Evolutionary conservation across 2,888 invertebrate species (phyloP).

Genomic region (Protula sp.): DNA sequence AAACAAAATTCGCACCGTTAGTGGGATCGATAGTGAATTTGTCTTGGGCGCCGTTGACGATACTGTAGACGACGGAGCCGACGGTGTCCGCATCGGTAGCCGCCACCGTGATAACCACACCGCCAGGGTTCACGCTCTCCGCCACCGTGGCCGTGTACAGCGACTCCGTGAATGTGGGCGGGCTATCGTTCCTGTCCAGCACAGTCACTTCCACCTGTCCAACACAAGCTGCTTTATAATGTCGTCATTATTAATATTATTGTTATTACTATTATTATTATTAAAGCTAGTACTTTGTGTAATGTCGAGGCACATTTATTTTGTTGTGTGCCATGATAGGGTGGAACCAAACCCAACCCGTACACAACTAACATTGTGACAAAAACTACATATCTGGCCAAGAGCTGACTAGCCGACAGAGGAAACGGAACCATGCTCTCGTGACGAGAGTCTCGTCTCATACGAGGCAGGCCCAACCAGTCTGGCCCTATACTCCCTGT

Average conservation of each 20-base stretch:
- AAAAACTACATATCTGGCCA: background rate
- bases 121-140: conserved; percentile 81
- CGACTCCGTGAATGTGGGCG: conserved; percentile 78
- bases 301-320: background rate
- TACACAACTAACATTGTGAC: too few species aligned
- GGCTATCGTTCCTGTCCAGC: conserved; percentile 88
- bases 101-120: conserved; percentile 57
- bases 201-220: conserved; percentile 78
- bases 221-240: background rate
- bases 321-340: too few species aligned
- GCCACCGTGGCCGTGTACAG: conserved; percentile 87
- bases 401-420: too few species aligned
- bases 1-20: background rate
- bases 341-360: too few species aligned
- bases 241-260: too few species aligned
- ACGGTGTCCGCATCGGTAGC: conserved; percentile 19
- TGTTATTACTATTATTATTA: background rate
- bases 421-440: too few species aligned
- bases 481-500: too few species aligned
- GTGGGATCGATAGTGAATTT: conserved; percentile 15
- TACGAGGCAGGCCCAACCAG: too few species aligned
- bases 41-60: conserved; percentile 9
- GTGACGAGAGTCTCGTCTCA: too few species aligned
- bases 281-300: background rate
- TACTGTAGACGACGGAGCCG: conserved; percentile 11